phyloP scores from a whole-genome alignment of 2,888 invertebrate genomes.

The Micoletzkya japonica region DNA sequence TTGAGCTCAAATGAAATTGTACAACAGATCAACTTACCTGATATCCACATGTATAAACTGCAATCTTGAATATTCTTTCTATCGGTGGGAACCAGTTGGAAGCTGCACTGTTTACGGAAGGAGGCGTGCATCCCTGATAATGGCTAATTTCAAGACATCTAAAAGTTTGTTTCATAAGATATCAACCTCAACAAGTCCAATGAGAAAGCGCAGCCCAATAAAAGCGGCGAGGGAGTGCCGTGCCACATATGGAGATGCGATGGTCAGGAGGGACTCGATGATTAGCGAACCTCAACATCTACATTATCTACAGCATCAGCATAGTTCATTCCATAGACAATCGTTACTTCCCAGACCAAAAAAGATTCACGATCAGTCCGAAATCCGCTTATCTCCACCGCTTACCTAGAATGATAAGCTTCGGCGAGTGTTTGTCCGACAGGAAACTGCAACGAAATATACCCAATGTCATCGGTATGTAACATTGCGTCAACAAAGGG shows the following conservation, averaged over 20 bases:
- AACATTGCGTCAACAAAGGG: background rate
- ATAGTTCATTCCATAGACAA: no score
- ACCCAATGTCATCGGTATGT: no score
- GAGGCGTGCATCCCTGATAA: constrained; percentile 4
- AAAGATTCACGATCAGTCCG: background rate
- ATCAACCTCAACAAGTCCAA: constrained; percentile 7
- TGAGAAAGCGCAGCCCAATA: background rate
- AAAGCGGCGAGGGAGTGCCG: background rate
- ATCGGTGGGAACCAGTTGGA: constrained; percentile 10
- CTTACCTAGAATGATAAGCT: constrained; percentile 4
- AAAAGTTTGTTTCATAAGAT: background rate
- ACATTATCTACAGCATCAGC: no score
- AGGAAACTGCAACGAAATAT: constrained; percentile 11
- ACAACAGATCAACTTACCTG: constrained; percentile 14
- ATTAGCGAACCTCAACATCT: background rate
- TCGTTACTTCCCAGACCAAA: background rate
- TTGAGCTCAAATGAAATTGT: no score
- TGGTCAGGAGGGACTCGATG: constrained; percentile 7
- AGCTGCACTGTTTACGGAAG: constrained; percentile 1
- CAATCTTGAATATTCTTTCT: constrained; percentile 15
- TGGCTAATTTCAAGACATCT: background rate
- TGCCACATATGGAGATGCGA: constrained; percentile 9
- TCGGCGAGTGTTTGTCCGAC: background rate
- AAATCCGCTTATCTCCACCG: no score
- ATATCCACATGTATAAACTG: constrained; percentile 17